phyloP scores from a whole-genome alignment of 2,888 invertebrate species.

The Ormyrus pomaceus region DNA sequence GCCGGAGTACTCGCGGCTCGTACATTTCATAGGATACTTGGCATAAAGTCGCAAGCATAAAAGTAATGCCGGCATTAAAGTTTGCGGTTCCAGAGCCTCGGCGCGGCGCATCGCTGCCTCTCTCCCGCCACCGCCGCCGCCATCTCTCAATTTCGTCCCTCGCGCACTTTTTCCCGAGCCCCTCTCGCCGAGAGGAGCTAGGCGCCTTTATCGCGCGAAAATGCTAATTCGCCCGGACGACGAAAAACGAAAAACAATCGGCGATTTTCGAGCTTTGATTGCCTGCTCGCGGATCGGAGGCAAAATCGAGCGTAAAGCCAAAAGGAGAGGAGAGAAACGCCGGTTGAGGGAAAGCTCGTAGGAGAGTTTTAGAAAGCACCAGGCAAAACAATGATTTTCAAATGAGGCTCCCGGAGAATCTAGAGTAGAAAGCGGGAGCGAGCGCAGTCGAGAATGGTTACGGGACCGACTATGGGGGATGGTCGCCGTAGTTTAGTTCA shows the following conservation, averaged over 20 bases:
- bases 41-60: conserved; percentile 75
- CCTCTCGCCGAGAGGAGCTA: neutral
- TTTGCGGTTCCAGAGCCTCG: conserved; percentile 74
- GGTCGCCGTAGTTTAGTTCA: conserved; percentile 72
- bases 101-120: conserved; percentile 54
- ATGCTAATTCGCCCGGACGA: conserved; percentile 54
- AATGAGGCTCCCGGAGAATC: neutral
- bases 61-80: conserved; percentile 75
- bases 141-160: conserved; percentile 52
- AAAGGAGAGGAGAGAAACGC: neutral
- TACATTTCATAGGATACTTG: conserved; percentile 75
- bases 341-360: neutral
- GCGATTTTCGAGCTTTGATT: conserved; percentile 53
- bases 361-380: too few relatives aligned
- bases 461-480: conserved; percentile 58
- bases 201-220: conserved; percentile 29
- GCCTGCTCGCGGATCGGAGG: conserved; percentile 11
- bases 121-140: conserved; percentile 40
- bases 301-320: neutral
- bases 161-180: conserved; percentile 3
- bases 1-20: conserved; percentile 66
- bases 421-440: neutral
- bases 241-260: conserved; percentile 46
- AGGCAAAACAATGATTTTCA: conserved; percentile 7
- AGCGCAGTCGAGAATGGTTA: conserved; percentile 43